Conservation (phyloP, 2,888 invertebrate species). For the Noctua fimbriata region DNA sequence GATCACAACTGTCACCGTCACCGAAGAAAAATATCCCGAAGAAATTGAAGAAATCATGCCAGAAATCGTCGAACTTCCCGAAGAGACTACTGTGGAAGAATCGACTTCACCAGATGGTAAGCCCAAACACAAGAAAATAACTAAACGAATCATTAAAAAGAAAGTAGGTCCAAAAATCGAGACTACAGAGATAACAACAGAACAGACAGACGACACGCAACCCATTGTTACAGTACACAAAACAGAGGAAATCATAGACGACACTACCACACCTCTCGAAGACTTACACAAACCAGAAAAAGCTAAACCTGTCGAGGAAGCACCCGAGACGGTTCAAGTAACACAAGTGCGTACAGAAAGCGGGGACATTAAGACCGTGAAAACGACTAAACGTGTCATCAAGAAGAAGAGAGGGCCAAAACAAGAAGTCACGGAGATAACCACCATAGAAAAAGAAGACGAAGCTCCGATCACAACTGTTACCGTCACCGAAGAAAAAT, state of each 20-base stretch:
- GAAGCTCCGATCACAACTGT: conserved; percentile 65
- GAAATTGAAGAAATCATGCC: not conserved
- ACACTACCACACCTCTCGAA: not conserved
- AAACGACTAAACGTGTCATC: conserved; percentile 68
- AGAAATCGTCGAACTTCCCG: no score
- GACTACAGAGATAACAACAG: conserved; percentile 5
- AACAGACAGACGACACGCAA: conserved; percentile 4
- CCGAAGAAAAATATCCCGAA: no score
- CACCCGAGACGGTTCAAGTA: conserved; percentile 55
- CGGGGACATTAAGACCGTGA: conserved; percentile 63
- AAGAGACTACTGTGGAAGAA: no score
- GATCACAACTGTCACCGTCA: conserved; percentile 51
- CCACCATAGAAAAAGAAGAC: conserved; percentile 59
- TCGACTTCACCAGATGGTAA: no score
- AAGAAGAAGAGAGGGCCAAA: conserved; percentile 70
- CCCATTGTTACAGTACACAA: conserved; percentile 19
- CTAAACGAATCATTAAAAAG: conserved; percentile 11
- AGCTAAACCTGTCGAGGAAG: not conserved
- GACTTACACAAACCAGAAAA: not conserved
- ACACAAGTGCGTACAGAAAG: conserved; percentile 62
- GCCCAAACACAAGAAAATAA: not conserved
- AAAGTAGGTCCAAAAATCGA: conserved; percentile 6
- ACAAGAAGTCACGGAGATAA: conserved; percentile 67
- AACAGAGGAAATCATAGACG: not conserved
- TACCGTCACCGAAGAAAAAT: conserved; percentile 1